A percentile compares a stretch with the other conserved stretches of the same genome.
Evolutionary conservation across 2,113 vertebrate species (phyloP).

Genomic region (Rhea pennata): DNA sequence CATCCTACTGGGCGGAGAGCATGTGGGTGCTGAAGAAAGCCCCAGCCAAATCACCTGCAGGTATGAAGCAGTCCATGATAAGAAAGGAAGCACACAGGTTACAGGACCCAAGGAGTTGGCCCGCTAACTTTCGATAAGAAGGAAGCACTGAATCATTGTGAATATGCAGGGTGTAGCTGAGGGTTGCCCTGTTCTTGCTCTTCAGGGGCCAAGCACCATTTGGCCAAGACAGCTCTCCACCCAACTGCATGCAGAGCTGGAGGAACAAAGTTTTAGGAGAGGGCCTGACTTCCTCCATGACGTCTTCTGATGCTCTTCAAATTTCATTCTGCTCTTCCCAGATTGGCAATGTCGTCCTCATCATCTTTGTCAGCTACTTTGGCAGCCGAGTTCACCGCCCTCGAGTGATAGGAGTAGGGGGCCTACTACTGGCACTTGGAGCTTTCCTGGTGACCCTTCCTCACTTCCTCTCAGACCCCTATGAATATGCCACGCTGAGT

Average conservation of each 20-base stretch:
- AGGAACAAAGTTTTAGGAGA: too few relatives aligned
- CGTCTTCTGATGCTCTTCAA: rapidly evolving
- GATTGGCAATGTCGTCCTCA: conserved; percentile 92
- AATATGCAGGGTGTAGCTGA: neutral
- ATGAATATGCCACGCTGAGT: conserved; percentile 69
- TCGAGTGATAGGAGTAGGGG: conserved; percentile 85
- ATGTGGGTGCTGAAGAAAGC: neutral
- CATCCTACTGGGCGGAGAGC: too few relatives aligned
- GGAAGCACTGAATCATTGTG: neutral
- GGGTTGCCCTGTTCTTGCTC: neutral
- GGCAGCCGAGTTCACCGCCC: conserved; percentile 92
- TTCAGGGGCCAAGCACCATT: neutral
- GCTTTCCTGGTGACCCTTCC: conserved; percentile 92
- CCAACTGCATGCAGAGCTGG: too few relatives aligned
- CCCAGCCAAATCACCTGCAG: neutral
- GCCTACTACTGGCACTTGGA: conserved; percentile 88
- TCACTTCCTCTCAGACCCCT: conserved; percentile 89
- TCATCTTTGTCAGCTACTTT: conserved; percentile 96
- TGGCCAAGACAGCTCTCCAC: neutral
- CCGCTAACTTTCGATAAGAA: neutral
- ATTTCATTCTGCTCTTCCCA: conserved; percentile 53
- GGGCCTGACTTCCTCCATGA: neutral
- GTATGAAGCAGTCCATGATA: rapidly evolving
- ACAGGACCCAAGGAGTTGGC: neutral
- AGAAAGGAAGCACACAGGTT: neutral